Conservation (phyloP, 2,113 vertebrate genomes). For the Pedionomus torquatus region DNA sequence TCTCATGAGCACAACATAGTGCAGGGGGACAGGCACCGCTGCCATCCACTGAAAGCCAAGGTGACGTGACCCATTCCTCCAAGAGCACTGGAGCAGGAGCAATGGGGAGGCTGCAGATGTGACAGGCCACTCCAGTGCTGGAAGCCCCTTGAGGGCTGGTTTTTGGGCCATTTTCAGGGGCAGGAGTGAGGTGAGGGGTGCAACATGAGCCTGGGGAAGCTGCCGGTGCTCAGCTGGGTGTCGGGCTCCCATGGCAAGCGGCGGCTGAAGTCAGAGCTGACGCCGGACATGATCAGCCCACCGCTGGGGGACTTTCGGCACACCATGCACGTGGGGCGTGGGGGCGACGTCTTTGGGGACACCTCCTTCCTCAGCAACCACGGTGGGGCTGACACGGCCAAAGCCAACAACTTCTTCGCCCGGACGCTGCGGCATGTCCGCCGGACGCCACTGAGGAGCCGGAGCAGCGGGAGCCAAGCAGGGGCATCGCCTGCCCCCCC, state of each 20-base stretch:
- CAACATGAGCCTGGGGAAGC: constrained; percentile 90
- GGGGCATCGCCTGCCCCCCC: constrained; percentile 81
- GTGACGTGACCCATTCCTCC: neutral
- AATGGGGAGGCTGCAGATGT: constrained; percentile 25
- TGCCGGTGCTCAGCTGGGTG: constrained; percentile 86
- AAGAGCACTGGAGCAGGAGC: neutral
- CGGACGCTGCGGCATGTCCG: constrained; percentile 86
- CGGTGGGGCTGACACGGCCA: constrained; percentile 69
- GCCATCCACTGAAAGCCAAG: neutral
- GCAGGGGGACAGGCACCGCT: neutral
- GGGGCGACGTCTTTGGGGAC: constrained; percentile 93
- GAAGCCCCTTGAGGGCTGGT: neutral
- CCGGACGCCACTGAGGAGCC: constrained; percentile 65
- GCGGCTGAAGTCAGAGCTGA: constrained; percentile 85
- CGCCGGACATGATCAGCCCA: constrained; percentile 93
- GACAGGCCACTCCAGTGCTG: neutral
- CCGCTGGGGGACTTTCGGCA: constrained; percentile 93
- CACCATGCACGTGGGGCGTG: constrained; percentile 94
- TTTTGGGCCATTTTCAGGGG: neutral
- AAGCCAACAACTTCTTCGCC: constrained; percentile 82
- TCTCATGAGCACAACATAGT: neutral
- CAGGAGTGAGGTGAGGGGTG: neutral
- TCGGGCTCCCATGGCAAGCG: constrained; percentile 86
- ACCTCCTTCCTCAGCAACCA: constrained; percentile 97
- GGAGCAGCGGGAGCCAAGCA: constrained; percentile 62